Conservation (phyloP, 1,140 invertebrate genomes). For the Drosophila quadrilineata region DNA sequence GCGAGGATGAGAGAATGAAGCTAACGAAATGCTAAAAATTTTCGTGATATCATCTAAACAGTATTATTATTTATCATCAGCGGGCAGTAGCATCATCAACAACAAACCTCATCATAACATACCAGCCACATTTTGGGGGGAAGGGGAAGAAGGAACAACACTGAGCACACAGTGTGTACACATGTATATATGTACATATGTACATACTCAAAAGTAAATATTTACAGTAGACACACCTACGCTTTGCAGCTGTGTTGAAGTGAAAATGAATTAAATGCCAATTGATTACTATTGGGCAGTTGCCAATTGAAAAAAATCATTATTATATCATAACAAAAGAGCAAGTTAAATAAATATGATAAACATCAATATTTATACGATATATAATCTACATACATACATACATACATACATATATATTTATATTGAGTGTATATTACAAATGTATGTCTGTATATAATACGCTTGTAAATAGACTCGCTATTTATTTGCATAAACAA, state of each 20-base stretch:
- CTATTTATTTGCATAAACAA: too few species aligned
- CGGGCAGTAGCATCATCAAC: constrained; percentile 21
- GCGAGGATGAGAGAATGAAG: not conserved
- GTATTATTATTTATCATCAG: constrained; percentile 21
- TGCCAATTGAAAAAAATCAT: too few species aligned
- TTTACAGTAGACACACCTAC: constrained; percentile 17
- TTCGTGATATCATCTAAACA: constrained; percentile 38
- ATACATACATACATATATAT: not conserved
- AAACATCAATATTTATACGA: not conserved
- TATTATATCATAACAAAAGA: too few species aligned
- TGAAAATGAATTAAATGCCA: constrained; percentile 5
- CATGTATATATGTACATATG: not conserved
- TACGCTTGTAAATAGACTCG: too few species aligned
- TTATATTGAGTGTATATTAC: too few species aligned
- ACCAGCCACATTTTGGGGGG: constrained; percentile 17
- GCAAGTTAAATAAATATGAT: not conserved
- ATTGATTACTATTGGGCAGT: too few species aligned
- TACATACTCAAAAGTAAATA: too few species aligned
- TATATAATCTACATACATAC: not conserved
- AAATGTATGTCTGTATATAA: too few species aligned
- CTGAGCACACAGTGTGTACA: constrained; percentile 18
- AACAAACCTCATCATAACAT: constrained; percentile 27
- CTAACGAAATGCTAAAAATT: constrained; percentile 39
- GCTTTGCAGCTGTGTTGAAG: not conserved
- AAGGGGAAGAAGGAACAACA: too few species aligned